Conservation (phyloP, 2,888 invertebrate species). For the Hypselothyrea guttata region DNA sequence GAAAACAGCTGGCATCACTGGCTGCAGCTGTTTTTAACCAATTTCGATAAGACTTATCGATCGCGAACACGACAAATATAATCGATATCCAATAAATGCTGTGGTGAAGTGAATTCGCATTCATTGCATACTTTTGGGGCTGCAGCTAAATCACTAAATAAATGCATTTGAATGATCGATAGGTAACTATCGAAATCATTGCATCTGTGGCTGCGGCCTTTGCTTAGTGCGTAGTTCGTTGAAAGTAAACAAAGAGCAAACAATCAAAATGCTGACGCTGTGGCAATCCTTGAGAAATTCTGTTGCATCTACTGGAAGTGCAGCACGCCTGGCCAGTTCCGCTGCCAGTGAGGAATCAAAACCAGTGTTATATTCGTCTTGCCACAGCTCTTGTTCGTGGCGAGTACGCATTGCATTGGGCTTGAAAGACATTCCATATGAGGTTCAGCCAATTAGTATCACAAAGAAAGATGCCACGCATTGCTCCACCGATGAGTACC, state of each 20-base stretch:
- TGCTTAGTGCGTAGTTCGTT: no score
- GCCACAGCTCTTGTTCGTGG: conserved; percentile 97
- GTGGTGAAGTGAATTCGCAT: no score
- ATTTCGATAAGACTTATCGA: no score
- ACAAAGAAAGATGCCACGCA: conserved; percentile 92
- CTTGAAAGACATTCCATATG: conserved; percentile 96
- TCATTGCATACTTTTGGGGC: no score
- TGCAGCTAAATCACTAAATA: no score
- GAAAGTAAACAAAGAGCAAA: background rate
- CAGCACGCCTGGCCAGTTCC: conserved; percentile 3
- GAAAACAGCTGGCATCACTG: no score
- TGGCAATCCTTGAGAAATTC: background rate
- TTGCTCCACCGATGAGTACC: conserved; percentile 90
- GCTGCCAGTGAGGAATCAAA: conserved; percentile 76
- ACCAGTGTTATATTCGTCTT: conserved; percentile 93
- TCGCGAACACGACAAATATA: no score
- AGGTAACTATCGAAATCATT: no score
- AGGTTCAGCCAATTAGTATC: conserved; percentile 91
- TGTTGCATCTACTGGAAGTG: background rate
- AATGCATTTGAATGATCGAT: no score
- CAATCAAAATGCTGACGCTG: conserved; percentile 21
- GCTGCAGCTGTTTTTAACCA: no score
- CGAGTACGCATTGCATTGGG: conserved; percentile 95
- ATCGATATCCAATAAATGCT: no score
- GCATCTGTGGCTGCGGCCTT: no score